Evolutionary conservation across 2,113 vertebrate genomes (phyloP).

Genomic region (Dasyprocta punctata): DNA sequence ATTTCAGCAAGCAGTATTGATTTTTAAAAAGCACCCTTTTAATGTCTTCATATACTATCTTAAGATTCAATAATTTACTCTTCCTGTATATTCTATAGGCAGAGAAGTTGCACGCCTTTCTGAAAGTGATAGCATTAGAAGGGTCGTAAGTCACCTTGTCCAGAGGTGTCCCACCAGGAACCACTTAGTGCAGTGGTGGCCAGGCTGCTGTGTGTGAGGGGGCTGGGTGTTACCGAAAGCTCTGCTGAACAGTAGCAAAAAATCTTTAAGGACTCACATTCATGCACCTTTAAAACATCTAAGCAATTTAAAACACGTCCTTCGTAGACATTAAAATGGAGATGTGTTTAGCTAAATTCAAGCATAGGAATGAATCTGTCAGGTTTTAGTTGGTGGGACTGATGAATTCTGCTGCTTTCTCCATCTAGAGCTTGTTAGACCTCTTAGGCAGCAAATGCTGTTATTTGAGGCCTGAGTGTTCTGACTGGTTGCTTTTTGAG

Average conservation of each 20-base stretch:
- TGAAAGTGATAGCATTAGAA: not conserved
- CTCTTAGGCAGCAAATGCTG: conserved; percentile 7
- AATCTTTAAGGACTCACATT: conserved; percentile 63
- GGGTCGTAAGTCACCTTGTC: conserved; percentile 53
- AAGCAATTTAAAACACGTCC: conserved; percentile 11
- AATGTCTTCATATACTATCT: conserved; percentile 33
- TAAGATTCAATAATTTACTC: conserved; percentile 65
- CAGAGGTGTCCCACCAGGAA: not conserved
- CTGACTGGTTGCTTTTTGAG: not conserved
- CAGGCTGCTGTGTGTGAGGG: not conserved
- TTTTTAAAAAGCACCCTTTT: conserved; percentile 27
- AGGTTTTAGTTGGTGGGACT: not conserved
- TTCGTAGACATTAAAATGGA: conserved; percentile 25
- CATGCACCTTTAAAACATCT: conserved; percentile 53
- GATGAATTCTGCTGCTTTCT: conserved; percentile 48
- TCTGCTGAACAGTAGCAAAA: conserved; percentile 32
- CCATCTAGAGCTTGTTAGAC: not conserved
- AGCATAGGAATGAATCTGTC: not conserved
- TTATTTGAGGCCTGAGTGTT: conserved; percentile 16
- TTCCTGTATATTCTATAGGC: not conserved
- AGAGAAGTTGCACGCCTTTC: conserved; percentile 48
- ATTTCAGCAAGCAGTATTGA: conserved; percentile 31
- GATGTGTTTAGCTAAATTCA: conserved; percentile 8
- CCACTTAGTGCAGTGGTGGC: not conserved
- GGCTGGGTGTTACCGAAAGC: not conserved